Evolutionary conservation across 1,140 invertebrate genomes (phyloP), one percentile per base, ranked within the genome.

Genomic region (Maniola jurtina): DNA sequence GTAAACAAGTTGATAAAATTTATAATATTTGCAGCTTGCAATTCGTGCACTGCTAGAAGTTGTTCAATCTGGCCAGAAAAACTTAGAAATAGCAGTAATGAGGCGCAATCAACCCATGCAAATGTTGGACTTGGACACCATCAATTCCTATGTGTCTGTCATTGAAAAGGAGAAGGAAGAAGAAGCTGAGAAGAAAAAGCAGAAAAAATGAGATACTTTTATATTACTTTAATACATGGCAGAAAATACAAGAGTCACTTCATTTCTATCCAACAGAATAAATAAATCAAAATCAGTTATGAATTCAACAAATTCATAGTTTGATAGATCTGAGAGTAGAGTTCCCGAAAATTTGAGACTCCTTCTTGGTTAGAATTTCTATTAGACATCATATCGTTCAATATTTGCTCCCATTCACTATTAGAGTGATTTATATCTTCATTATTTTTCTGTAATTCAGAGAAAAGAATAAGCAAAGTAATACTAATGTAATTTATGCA

Each of bases 141-240:
- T 99, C 72, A 97, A 98, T 61, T 94, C 96, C 71, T 98, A 98
- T 91, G 98, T 99, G 6, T 94, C 94, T 54, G 95, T 97, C 83
- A 99, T 99, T 80, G 98, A 99, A 86, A 98, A 98, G 90, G 98
- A 99, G 85, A 99, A 99, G 80, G 98, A 99, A 91, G 97, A 98
- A 80, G 98, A 99, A 88, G 97, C 97, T 38, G 98, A 99, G 81
- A 99, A 98, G 93, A 99, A 99, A 86, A 99, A 99, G 85, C 96
- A 98, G 79, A 98, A 98, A 92, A 97, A 97, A 92, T 95, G 93
- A 93, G 90, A 67, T 56, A 63, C 69, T 70, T 76, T 66, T 81
- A 65, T 80, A 77, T 76, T 80, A 80, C 75, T 13, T 34, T 79
- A 81, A 83, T 79, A 85, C 75, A 81, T 73, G 72, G 68, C 70